Evolutionary conservation across 2,113 vertebrate genomes (phyloP), one percentile per base, ranked within the genome.

Genomic region (Amblyopsis rosae): DNA sequence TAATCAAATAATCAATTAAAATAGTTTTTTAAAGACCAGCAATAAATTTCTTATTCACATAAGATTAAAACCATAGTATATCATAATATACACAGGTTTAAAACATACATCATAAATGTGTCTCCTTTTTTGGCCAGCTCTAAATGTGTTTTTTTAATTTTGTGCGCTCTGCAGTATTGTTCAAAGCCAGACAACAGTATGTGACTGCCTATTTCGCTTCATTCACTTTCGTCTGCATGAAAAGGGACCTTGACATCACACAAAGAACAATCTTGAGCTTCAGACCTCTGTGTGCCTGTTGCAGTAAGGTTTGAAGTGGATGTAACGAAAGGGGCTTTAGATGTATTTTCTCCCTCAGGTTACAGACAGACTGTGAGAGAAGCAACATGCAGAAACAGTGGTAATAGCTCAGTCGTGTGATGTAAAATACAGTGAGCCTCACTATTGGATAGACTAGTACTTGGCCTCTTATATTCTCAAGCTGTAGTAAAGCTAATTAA

Each of bases 401-500:
- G 53, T 54, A 62, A 45, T 64, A 19, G 5, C 10, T 65, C 33
- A 75, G 50, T 54, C 12, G 19, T 59, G 67, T 49, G 50, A 60
- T 54, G 33, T 58, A 57, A 64, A 6, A 54, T 54, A 15, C 51
- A 54, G 2, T n/a, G n/a, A 17, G n/a, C 12, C n/a, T 54, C 7
- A 7, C 51, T 54, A 41, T 41, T 8, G 35, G 35, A 41, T 8
- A 26, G 26, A 26, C 26, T 26, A 26, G 2, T 41, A 41, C 7
- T 41, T 41, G 47, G 17, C 46, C 13, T 69, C 62, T 50, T 65
- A 62, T 13, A 70, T 73, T 47, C 10, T 58, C 17, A 73, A 33
- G 41, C 62, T 72, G 59, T 79, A 12, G 59, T 15, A 59, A n/a
- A 57, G 13, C 58, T 65, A 75, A 69, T 59, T 58, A 1, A 65